phyloP scores from a whole-genome alignment of 2,797 vertebrate species.

The Spheniscus humboldti region DNA sequence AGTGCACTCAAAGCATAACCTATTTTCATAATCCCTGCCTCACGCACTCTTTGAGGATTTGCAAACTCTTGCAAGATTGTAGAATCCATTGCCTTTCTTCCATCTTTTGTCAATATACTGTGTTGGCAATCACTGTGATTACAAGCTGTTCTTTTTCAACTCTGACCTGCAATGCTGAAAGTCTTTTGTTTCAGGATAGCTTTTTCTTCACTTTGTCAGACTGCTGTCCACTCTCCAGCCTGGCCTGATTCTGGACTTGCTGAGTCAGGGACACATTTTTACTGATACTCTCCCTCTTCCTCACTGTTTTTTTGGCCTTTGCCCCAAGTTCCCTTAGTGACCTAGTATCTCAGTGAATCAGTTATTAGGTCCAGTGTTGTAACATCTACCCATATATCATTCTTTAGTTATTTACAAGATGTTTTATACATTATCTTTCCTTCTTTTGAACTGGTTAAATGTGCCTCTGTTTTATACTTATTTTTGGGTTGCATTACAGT shows the following conservation, averaged over 20 bases:
- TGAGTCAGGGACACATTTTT: neutral
- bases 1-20: neutral
- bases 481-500: neutral
- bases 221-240: neutral
- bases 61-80: neutral
- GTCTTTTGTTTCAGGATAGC: neutral
- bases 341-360: neutral
- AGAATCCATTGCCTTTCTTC: neutral
- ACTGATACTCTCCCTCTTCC: neutral
- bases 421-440: neutral
- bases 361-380: neutral
- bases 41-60: slow-evolving; percentile 17
- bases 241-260: neutral
- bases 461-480: neutral
- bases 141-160: neutral
- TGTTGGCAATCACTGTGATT: neutral
- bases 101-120: neutral
- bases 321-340: neutral
- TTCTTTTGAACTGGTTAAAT: neutral
- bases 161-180: neutral
- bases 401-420: neutral
- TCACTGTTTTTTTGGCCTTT: neutral
- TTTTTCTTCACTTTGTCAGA: neutral
- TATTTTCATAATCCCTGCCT: slow-evolving; percentile 33
- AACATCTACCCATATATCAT: neutral